Base-by-base conservation (phyloP, 2,888 invertebrate species). In the Dendrolimus houi region DNA sequence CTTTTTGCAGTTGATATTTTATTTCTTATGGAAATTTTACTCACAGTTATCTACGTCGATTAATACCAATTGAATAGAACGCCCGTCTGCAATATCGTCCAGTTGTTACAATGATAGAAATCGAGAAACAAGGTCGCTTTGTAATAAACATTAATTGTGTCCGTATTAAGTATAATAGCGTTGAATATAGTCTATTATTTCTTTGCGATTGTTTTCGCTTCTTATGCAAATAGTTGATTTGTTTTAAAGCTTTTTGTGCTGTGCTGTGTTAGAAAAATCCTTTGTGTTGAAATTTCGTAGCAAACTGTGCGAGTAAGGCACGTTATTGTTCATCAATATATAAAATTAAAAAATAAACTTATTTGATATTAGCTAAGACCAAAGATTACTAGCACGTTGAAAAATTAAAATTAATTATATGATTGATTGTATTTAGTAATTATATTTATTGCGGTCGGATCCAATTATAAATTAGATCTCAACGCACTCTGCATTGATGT, bases 71-170 rank as follows among this genome's bases (percentile, higher is more conserved):
- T 29, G 29, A 6, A 29, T 3, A 3, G 2, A 64, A 60, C 63
- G 47, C 47, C 12, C 47, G 47, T 47, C 47, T 47, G 47, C 12
- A 12, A 6, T 47, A 12, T 47, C 47, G 47, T 47, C 47, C 47
- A 47, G 9, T 47, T 47, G 47, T 54, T 78, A 74, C 73, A 77
- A 72, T 75, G 84, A 84, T 87, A 85, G 83, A 85, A 86, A 87
- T 86, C 86, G 65, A 69, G 67, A 8, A 13, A 57, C 83, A 86
- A 87, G 87, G 86, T 75, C 80, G 64, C 57, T 8, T 52, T 61
- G 71, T 81, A 82, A 83, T 81, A 72, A 47, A 75, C 71, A 74
- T 77, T 85, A 81, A 86, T 85, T 83, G 79, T 77, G 59, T 67
- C 68, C 60, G 67, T 67, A 74, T 76, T 79, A 76, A 71, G 69